Evolutionary conservation across 1,140 invertebrate species (phyloP).

Genomic region (Cardiocondyla obscurior): DNA sequence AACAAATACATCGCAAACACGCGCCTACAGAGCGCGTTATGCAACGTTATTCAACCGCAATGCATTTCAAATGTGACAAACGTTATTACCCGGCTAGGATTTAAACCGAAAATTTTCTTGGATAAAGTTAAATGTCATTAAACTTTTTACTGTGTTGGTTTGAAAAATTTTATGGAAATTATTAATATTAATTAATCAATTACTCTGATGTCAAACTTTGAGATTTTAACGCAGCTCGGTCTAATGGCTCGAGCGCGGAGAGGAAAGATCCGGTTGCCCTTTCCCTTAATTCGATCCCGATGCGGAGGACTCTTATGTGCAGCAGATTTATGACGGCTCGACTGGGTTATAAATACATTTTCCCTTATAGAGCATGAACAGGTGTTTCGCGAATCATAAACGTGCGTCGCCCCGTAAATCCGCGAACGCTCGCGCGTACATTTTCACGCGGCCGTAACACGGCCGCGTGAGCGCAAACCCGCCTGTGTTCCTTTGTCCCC

Average conservation of each 20-base stretch:
- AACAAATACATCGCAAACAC: slow-evolving; percentile 14
- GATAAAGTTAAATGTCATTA: no score
- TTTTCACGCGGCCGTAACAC: slow-evolving; percentile 25
- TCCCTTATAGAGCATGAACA: slow-evolving; percentile 42
- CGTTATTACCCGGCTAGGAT: no score
- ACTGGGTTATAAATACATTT: slow-evolving; percentile 15
- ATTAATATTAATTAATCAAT: no score
- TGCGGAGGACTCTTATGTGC: not conserved
- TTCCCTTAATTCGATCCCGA: not conserved
- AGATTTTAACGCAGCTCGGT: not conserved
- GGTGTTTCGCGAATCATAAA: slow-evolving; percentile 45
- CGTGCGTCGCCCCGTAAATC: slow-evolving; percentile 38
- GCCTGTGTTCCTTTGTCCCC: slow-evolving; percentile 25
- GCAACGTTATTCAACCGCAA: not conserved
- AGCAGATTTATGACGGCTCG: slow-evolving; percentile 14
- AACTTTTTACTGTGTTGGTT: no score
- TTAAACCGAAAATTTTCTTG: no score
- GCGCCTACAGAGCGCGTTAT: not conserved
- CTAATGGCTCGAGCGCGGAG: not conserved
- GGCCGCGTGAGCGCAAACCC: not conserved
- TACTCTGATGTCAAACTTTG: no score
- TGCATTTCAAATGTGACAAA: no score
- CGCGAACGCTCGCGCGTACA: slow-evolving; percentile 30
- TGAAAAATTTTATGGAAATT: no score
- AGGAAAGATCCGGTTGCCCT: not conserved